Conservation (phyloP, 2,888 invertebrate genomes). For the Diadromus collaris region DNA sequence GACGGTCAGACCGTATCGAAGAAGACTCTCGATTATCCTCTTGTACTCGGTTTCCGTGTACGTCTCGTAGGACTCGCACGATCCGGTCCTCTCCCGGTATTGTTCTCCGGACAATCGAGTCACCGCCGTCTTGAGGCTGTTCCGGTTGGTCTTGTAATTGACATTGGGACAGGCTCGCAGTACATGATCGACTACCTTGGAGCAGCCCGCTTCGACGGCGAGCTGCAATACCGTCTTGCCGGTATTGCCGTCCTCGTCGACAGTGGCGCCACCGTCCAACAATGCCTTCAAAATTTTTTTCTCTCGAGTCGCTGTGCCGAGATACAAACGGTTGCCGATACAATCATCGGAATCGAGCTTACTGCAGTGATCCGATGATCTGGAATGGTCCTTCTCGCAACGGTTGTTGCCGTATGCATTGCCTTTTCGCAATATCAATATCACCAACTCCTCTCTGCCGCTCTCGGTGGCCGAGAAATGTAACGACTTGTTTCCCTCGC, state of each 20-base stretch:
- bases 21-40: neutral
- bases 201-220: slow-evolving; percentile 6
- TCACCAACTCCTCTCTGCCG: neutral
- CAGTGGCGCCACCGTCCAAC: neutral
- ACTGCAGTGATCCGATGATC: neutral
- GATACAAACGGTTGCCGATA: neutral
- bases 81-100: neutral
- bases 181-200: neutral
- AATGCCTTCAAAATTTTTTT: neutral
- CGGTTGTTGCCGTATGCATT: neutral
- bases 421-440: neutral
- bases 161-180: neutral
- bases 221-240: neutral
- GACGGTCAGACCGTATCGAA: neutral
- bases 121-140: neutral
- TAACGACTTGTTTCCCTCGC: neutral
- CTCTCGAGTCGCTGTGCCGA: neutral
- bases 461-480: neutral
- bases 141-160: neutral
- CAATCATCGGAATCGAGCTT: neutral
- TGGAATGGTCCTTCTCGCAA: neutral
- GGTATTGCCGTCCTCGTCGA: neutral
- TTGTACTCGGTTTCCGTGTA: neutral
- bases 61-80: neutral
- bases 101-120: neutral